Evolutionary conservation across 92 coral and sea anemone species (phyloP).

Genomic region (Bergia sp.): DNA sequence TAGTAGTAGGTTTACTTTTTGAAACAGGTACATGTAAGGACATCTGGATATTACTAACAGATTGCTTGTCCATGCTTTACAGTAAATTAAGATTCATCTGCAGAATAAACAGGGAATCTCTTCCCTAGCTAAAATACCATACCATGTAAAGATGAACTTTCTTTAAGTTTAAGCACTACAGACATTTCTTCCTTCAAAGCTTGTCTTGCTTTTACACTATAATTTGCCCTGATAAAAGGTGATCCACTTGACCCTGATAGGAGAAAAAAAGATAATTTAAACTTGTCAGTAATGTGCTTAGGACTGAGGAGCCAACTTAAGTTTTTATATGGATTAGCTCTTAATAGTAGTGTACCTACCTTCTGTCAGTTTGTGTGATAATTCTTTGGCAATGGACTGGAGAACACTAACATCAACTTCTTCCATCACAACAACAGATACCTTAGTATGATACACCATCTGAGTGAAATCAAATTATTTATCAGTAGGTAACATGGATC

Average conservation of each 20-base stretch:
- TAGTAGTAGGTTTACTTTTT: too few species aligned
- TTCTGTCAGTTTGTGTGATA: constrained; percentile 9
- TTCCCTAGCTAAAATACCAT: neutral
- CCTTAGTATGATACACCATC: constrained; percentile 22
- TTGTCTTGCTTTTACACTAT: constrained; percentile 21
- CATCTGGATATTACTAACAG: too few species aligned
- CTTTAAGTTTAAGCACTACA: neutral
- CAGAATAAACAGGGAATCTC: too few species aligned
- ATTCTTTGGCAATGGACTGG: constrained; percentile 7
- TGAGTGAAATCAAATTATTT: neutral
- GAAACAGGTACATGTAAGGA: too few species aligned
- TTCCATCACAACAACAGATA: constrained; percentile 26
- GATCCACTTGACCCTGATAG: neutral
- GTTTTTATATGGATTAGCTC: neutral
- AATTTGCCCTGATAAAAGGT: neutral
- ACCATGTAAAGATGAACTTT: constrained; percentile 33
- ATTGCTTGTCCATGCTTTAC: too few species aligned
- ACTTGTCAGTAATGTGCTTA: neutral
- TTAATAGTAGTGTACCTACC: neutral
- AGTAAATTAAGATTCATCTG: too few species aligned
- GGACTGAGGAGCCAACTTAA: neutral
- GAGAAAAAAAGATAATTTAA: neutral
- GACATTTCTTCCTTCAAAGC: constrained; percentile 12
- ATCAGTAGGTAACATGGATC: too few species aligned
- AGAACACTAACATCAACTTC: constrained; percentile 27